Evolutionary conservation across 1,140 invertebrate species (phyloP), one percentile per base, ranked within the genome.

Genomic region (Micrasema minimum): DNA sequence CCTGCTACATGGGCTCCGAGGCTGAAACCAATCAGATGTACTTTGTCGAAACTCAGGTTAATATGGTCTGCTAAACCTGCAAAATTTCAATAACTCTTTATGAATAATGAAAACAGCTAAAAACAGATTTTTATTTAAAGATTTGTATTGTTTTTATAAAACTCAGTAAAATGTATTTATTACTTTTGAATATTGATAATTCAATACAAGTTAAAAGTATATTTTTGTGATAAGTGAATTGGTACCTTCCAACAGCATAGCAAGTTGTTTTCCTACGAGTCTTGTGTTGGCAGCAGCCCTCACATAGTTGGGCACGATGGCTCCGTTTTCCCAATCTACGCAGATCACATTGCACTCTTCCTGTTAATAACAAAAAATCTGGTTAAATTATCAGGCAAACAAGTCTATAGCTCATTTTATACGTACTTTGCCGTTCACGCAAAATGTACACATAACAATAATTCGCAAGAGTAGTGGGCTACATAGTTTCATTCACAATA

Each of bases 261-360:
- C 93, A 26, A 97, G 82, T 81, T 97, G 94, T 75, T 95, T 92
- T 0, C 96, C 96, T 0, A 98, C 96, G 7, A 98, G 83, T 50
- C 96, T 85, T 0, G 95, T 96, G 78, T 98, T 99, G 26, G 95
- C 95, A 0, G 95, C 93, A 0, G 96, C 96, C 74, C 96, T 87
- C 0, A 96, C 91, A 79, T 99, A 99, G 79, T 96, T 96, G 0
- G 96, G 96, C 76, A 97, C 89, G 0, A 90, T 88, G 2, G 95
- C 94, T 0, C 96, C 96, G 22, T 91, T 91, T 72, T 94, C 93
- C 96, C 96, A 98, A 79, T 98, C 95, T 2, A 99, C 95, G 77
- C 95, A 95, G 23, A 99, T 92, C 0, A 96, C 90, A 79, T 96
- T 96, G 72, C 91, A 90, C 77, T 95, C 91, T 82, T 92, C 92